Evolutionary conservation across 1,140 invertebrate species (phyloP), one percentile per base, ranked within the genome.

Genomic region (Cylas formicarius): DNA sequence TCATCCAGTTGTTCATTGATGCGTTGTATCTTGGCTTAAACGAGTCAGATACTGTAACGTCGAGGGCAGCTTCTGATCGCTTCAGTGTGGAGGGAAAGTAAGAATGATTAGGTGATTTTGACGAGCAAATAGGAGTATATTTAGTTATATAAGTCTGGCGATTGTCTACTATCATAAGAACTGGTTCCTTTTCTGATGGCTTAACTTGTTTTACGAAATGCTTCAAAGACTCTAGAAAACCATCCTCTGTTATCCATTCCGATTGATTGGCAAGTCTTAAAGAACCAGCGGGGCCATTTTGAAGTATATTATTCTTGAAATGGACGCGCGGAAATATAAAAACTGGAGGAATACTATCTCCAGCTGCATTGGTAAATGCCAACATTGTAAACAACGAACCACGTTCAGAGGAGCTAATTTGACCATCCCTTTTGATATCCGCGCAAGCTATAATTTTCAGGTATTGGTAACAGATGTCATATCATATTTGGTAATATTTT

Each of bases 51-150:
- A n/a, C n/a, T n/a, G n/a, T n/a, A n/a, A n/a, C n/a, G n/a, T n/a
- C n/a, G n/a, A n/a, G n/a, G 70, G 71, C 44, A 73, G 70, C 41
- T 73, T 57, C 43, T 63, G 64, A 53, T 72, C 64, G 22, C 60
- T 67, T 13, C 57, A 64, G 47, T 71, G 68, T 20, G 67, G 68
- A 43, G 68, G 67, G 26, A 72, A 57, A 33, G 67, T 64, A 6
- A 72, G 49, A 48, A 67, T 55, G 39, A 51, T 46, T 18, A 68
- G 57, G 18, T 58, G 38, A 48, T 66, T 64, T 34, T 53, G 32
- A 31, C 50, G 50, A 13, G 50, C 35, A 45, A 27, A 45, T 37
- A 37, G 26, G 29, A 45, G 18, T 8, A 45, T 35, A 28, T 45
- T 22, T 13, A 45, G 22, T 62, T 44, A 62, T 42, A 36, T 66